Conservation (phyloP, 1,140 invertebrate genomes). For the Drosophila jambulina region DNA sequence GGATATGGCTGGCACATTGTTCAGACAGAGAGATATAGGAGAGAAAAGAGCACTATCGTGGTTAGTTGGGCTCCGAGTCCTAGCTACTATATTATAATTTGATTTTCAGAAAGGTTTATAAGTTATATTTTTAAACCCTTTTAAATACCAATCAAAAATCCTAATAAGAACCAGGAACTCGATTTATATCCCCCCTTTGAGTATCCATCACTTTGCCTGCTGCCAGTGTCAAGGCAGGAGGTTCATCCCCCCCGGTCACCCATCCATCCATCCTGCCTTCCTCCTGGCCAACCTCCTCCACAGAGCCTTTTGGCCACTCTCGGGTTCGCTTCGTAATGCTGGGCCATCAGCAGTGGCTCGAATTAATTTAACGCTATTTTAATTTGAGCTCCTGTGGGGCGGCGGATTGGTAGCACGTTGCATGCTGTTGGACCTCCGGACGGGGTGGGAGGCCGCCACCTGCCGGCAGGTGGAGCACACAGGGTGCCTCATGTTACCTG, state of each 20-base stretch:
- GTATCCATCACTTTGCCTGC: constrained; percentile 1
- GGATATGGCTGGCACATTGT: constrained; percentile 53
- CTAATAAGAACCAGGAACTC: too few species aligned
- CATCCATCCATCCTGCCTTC: background rate
- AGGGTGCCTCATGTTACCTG: constrained; percentile 70
- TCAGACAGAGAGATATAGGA: constrained; percentile 3
- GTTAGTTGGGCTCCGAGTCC: background rate
- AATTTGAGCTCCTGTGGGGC: constrained; percentile 64
- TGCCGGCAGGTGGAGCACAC: constrained; percentile 38
- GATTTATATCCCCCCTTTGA: background rate
- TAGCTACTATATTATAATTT: background rate
- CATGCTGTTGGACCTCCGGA: constrained; percentile 14
- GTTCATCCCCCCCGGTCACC: background rate
- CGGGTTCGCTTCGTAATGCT: constrained; percentile 46
- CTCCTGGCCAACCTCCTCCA: background rate
- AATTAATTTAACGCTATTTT: constrained; percentile 83
- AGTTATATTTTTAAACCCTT: too few species aligned
- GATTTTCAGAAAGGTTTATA: background rate
- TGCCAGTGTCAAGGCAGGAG: background rate
- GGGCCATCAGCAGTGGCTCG: constrained; percentile 63
- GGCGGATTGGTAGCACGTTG: constrained; percentile 11
- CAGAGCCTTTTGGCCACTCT: constrained; percentile 28
- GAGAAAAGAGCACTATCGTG: too few species aligned
- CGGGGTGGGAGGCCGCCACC: constrained; percentile 18
- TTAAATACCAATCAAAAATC: background rate